These are phyloP conservation scores for Drosophila mettleri DNA, from an alignment of 2,888 invertebrate genomes.

Conservation along the genomic window DNA sequence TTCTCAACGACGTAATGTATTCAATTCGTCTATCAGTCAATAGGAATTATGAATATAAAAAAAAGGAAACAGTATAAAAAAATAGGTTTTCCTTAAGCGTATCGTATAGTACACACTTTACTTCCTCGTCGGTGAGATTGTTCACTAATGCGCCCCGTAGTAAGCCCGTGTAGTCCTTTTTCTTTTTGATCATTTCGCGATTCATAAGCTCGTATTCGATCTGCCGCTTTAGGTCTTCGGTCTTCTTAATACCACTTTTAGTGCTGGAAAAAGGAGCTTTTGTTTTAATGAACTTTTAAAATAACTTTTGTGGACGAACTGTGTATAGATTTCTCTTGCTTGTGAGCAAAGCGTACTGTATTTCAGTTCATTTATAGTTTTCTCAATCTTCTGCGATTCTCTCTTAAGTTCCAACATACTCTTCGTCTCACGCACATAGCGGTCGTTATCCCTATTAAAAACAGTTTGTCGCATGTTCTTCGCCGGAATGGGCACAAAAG, in stretches of 20 bases:
- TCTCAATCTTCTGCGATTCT: slow-evolving; percentile 73
- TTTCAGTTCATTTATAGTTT: slow-evolving; percentile 81
- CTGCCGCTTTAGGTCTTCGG: slow-evolving; percentile 68
- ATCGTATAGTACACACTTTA: slow-evolving; percentile 61
- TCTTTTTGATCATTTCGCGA: slow-evolving; percentile 63
- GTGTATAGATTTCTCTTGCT: slow-evolving; percentile 81
- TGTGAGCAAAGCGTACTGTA: slow-evolving; percentile 78
- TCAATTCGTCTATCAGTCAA: slow-evolving; percentile 65
- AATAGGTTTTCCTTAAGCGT: background rate
- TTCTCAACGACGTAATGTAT: slow-evolving; percentile 68
- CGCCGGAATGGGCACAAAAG: background rate
- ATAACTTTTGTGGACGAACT: slow-evolving; percentile 65
- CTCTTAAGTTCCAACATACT: slow-evolving; percentile 80
- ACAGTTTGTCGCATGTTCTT: slow-evolving; percentile 14
- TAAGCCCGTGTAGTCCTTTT: slow-evolving; percentile 60
- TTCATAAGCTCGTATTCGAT: slow-evolving; percentile 65
- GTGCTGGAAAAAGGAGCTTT: slow-evolving; percentile 64
- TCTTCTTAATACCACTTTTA: slow-evolving; percentile 75
- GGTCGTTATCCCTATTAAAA: slow-evolving; percentile 39
- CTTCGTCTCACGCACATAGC: slow-evolving; percentile 82
- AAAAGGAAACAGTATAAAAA: background rate
- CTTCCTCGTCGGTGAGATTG: slow-evolving; percentile 80
- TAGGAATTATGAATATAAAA: background rate
- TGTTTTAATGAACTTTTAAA: too few relatives aligned
- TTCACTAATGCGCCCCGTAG: slow-evolving; percentile 73